These are phyloP conservation scores for Cryptocheilus praepositus DNA, from an alignment of 2,888 invertebrate species.

Conservation along the genomic window DNA sequence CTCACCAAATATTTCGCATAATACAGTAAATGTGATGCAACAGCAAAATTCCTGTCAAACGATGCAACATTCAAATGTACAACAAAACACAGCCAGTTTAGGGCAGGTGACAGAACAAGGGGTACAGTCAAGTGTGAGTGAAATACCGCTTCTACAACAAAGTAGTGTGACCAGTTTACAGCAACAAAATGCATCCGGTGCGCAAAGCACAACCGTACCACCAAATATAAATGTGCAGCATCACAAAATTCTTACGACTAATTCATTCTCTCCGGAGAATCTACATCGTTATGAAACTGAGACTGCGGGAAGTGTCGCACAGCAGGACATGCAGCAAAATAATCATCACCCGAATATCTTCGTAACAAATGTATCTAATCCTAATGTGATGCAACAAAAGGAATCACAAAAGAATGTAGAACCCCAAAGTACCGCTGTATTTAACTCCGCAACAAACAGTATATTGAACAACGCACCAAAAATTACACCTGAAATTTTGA, in stretches of 20 bases:
- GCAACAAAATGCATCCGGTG: slow-evolving; percentile 50
- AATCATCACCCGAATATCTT: slow-evolving; percentile 67
- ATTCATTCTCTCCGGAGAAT: slow-evolving; percentile 51
- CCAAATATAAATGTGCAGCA: slow-evolving; percentile 60
- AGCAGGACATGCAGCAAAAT: slow-evolving; percentile 57
- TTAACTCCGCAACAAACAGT: slow-evolving; percentile 68
- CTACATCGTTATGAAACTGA: slow-evolving; percentile 53
- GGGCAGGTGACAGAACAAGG: slow-evolving; percentile 60
- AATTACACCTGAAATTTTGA: slow-evolving; percentile 71
- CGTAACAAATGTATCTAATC: slow-evolving; percentile 63
- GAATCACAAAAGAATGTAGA: slow-evolving; percentile 56
- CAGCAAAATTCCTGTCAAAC: slow-evolving; percentile 59
- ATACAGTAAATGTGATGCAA: slow-evolving; percentile 56
- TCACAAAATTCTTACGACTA: slow-evolving; percentile 51
- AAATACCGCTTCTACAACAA: slow-evolving; percentile 58
- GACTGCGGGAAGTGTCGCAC: slow-evolving; percentile 43
- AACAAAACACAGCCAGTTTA: slow-evolving; percentile 60
- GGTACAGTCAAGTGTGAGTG: slow-evolving; percentile 57
- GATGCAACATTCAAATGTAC: slow-evolving; percentile 60
- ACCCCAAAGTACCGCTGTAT: slow-evolving; percentile 55
- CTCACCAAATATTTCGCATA: slow-evolving; percentile 51
- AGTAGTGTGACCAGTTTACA: slow-evolving; percentile 51
- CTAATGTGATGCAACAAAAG: slow-evolving; percentile 47
- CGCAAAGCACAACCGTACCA: slow-evolving; percentile 54
- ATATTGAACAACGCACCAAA: slow-evolving; percentile 71